Base-by-base conservation (phyloP, 2,113 vertebrate species). In the Mustela nigripes region DNA sequence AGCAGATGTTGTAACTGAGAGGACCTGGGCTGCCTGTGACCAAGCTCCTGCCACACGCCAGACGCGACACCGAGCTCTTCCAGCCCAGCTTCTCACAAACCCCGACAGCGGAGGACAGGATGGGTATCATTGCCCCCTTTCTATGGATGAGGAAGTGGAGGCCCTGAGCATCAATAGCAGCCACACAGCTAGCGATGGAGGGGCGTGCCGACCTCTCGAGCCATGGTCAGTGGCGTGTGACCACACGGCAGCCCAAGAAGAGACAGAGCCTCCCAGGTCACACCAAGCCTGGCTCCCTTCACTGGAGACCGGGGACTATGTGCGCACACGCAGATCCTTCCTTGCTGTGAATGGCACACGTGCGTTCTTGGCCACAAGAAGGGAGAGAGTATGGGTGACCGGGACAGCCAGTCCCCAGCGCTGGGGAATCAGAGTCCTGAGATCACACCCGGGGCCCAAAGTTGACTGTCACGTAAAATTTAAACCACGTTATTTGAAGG, bases 61-160 rank as follows among this genome's bases (percentile, higher is more conserved):
- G n/a, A 19, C 0, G 1, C 31, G 1, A 7, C 8, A 0, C 36
- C 0, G 11, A 62, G 14, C 31, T 24, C 33, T 18, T 3, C 19
- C 48, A 28, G 5, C 0, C 16, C 26, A 0, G 2, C 24, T 22
- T 12, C 79, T 24, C 31, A 4, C 86, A 0, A 39, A 31, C 58
- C 12, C 26, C 21, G 0, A 3, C 11, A 1, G 21, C 24, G 22
- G n/a, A 15, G 31, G 50, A 53, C 7, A 31, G 67, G 45, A 21
- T 48, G 15, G 39, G 0, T 1, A 8, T 48, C 81, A 24, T 15
- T 45, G 24, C 0, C 33, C 33, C 39, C 69, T 39, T 50, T 60
- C 24, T 14, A 39, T 50, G 21, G 63, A 79, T 10, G 53, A 80
- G 42, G 39, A 83, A n/a, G 86, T 16, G 0, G 36, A 36, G 58